Percentiles rank a stretch among this genome's conserved stretches.
These are phyloP conservation scores for Microcebus lehilahytsara DNA, from an alignment of 2,113 vertebrate species.

Conservation along the genomic window DNA sequence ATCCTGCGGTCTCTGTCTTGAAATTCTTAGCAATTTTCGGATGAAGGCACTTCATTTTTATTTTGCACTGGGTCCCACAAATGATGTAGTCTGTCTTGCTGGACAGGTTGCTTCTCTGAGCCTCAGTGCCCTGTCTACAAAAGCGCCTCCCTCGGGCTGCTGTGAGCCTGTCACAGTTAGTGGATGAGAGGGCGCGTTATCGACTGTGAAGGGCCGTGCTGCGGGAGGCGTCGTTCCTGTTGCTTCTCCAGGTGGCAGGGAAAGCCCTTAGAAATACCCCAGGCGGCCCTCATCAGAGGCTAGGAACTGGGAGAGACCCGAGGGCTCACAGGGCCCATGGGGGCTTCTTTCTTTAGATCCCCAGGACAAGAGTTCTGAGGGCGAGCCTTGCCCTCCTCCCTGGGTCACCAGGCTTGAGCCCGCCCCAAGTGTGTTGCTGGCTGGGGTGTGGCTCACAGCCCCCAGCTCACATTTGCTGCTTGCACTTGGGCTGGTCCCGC, in stretches of 20 bases:
- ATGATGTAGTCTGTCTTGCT: too few species aligned
- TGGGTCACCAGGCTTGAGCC: neutral
- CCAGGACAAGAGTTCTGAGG: neutral
- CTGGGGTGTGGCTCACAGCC: neutral
- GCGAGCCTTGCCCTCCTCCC: neutral
- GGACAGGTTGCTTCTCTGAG: neutral
- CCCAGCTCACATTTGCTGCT: neutral
- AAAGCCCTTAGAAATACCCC: neutral
- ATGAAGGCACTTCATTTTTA: neutral
- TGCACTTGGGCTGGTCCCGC: neutral
- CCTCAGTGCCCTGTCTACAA: neutral
- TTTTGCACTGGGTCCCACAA: neutral
- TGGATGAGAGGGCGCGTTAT: fast-evolving
- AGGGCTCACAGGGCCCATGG: neutral
- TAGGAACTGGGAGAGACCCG: fast-evolving
- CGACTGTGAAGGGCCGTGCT: neutral
- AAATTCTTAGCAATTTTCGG: neutral
- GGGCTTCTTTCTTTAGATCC: neutral
- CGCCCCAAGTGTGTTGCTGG: fast-evolving
- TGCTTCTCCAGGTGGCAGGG: too few species aligned
- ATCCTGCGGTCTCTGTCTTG: neutral
- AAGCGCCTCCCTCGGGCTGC: neutral
- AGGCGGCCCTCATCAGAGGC: neutral
- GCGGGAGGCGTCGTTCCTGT: neutral
- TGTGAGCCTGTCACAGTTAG: neutral